Evolutionary conservation across 2,797 vertebrate genomes (phyloP).

Genomic region (Trematomus bernacchii): DNA sequence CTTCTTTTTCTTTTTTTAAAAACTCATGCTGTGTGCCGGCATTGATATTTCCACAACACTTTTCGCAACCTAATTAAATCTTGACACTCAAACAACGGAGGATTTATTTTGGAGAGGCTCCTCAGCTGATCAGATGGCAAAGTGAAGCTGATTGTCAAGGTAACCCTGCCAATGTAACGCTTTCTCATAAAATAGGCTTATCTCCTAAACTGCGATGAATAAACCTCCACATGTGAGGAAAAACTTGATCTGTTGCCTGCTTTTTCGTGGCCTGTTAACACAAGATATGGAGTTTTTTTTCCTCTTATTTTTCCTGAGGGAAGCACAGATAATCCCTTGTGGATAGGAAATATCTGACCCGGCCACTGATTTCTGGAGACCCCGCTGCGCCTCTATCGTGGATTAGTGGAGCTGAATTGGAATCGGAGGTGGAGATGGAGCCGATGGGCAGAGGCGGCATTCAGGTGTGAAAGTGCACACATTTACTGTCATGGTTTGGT

Average conservation of each 20-base stretch:
- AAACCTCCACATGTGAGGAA: slow-evolving; percentile 43
- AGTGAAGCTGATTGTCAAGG: slow-evolving; percentile 26
- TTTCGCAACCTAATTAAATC: slow-evolving; percentile 50
- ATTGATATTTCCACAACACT: background rate
- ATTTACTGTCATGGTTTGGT: slow-evolving; percentile 57
- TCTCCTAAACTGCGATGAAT: slow-evolving; percentile 54
- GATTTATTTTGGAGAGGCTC: slow-evolving; percentile 44
- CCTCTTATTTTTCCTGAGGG: slow-evolving; percentile 22
- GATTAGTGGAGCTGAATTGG: slow-evolving; percentile 69
- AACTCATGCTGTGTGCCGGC: background rate
- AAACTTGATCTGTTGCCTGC: slow-evolving; percentile 51
- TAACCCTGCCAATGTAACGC: slow-evolving; percentile 36
- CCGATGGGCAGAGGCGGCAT: slow-evolving; percentile 30
- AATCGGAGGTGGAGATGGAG: slow-evolving; percentile 58
- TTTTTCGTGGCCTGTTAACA: slow-evolving; percentile 60
- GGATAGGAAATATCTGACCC: slow-evolving; percentile 67
- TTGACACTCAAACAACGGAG: slow-evolving; percentile 12
- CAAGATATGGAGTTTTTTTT: slow-evolving; percentile 58
- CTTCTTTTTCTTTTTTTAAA: background rate
- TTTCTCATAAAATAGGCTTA: slow-evolving; percentile 52
- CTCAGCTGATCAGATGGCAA: slow-evolving; percentile 32
- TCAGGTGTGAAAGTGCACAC: slow-evolving; percentile 65
- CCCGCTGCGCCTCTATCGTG: slow-evolving; percentile 50
- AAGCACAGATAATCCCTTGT: slow-evolving; percentile 66
- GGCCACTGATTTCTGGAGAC: slow-evolving; percentile 51